These are phyloP conservation scores for Drosophila kokeensis DNA, from an alignment of 2,888 invertebrate genomes.

Conservation along the genomic window DNA sequence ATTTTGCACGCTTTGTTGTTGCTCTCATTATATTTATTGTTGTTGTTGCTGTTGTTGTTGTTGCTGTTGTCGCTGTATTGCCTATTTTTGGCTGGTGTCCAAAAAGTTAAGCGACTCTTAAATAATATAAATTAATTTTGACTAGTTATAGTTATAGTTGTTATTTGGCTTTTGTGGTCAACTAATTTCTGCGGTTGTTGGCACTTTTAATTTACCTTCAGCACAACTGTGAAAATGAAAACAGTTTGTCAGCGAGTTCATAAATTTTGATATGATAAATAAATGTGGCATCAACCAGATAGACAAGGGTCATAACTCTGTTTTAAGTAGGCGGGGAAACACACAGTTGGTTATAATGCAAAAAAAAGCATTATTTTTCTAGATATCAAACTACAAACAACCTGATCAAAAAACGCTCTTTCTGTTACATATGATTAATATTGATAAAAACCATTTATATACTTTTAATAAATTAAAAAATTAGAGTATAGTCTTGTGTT, in stretches of 20 bases:
- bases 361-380: background rate
- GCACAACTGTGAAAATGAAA: slow-evolving; percentile 11
- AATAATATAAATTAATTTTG: slow-evolving; percentile 76
- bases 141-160: slow-evolving; percentile 51
- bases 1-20: slow-evolving; percentile 39
- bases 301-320: background rate
- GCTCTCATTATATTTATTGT: slow-evolving; percentile 9
- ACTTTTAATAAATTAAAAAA: background rate
- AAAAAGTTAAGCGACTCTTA: slow-evolving; percentile 56
- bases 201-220: slow-evolving; percentile 44
- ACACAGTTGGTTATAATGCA: background rate
- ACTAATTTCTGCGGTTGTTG: slow-evolving; percentile 68
- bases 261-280: slow-evolving; percentile 5
- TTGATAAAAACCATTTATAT: background rate
- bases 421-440: background rate
- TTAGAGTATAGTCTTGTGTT: fast-evolving
- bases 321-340: background rate
- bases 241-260: slow-evolving; percentile 15
- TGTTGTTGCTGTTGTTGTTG: slow-evolving; percentile 14
- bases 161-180: slow-evolving; percentile 55
- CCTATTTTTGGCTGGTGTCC: slow-evolving; percentile 43
- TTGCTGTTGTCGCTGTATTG: slow-evolving; percentile 7
- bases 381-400: background rate
- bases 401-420: background rate
- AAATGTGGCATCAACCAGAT: background rate